These are phyloP conservation scores for Chinchilla lanigera DNA, from an alignment of 2,113 vertebrate genomes.

Conservation along the genomic window DNA sequence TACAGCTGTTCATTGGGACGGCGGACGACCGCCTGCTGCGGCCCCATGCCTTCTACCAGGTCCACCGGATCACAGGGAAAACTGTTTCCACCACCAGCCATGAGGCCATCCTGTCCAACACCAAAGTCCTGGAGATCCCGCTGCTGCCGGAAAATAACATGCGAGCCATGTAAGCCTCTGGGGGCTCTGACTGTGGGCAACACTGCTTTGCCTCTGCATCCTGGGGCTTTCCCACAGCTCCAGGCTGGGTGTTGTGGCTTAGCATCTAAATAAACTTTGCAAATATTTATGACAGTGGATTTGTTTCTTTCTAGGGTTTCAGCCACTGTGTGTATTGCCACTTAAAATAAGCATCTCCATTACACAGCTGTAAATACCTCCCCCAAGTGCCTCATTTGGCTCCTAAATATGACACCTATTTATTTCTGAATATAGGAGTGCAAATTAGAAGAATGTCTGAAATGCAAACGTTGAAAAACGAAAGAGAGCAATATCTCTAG, in stretches of 20 bases:
- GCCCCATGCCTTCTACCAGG: slow-evolving; percentile 99
- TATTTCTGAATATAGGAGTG: slow-evolving; percentile 65
- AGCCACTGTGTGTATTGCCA: slow-evolving; percentile 78
- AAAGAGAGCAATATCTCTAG: fast-evolving
- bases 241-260: slow-evolving; percentile 51
- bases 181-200: background rate
- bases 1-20: slow-evolving; percentile 99
- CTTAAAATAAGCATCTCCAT: slow-evolving; percentile 82
- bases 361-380: slow-evolving; percentile 81
- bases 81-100: slow-evolving; percentile 97
- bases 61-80: slow-evolving; percentile 98
- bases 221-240: background rate
- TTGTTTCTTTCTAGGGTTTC: slow-evolving; percentile 81
- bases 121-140: slow-evolving; percentile 97
- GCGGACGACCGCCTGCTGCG: slow-evolving; percentile 97
- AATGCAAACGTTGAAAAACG: fast-evolving
- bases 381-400: slow-evolving; percentile 78
- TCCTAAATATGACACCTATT: slow-evolving; percentile 81
- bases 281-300: slow-evolving; percentile 73
- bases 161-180: slow-evolving; percentile 92
- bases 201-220: background rate
- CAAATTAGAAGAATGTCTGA: background rate
- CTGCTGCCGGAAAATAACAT: slow-evolving; percentile 97
- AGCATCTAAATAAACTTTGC: slow-evolving; percentile 59
- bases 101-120: slow-evolving; percentile 95